Evolutionary conservation across 2,888 invertebrate genomes (phyloP).

Genomic region (Euzophera pinguis): DNA sequence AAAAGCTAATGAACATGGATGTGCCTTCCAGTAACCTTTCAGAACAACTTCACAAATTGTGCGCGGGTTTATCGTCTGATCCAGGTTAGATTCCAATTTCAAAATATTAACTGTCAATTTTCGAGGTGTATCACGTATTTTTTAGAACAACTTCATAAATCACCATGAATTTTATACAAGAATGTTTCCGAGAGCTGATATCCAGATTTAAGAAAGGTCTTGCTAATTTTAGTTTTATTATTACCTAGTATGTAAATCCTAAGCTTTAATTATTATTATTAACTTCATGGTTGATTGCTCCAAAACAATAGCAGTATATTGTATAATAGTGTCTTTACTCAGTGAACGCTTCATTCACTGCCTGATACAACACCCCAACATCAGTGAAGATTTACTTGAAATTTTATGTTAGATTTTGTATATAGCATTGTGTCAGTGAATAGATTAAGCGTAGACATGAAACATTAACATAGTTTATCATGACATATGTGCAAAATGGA

Average conservation of each 20-base stretch:
- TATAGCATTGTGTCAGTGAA: no score
- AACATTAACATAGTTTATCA: no score
- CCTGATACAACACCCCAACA: no score
- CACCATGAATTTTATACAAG: constrained; percentile 50
- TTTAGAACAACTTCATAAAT: constrained; percentile 12
- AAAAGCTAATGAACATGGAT: constrained; percentile 39
- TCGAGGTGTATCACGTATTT: constrained; percentile 17
- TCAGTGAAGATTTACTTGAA: no score
- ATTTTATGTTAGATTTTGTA: no score
- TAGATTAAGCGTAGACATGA: no score
- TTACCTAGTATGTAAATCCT: no score
- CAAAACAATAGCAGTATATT: neutral
- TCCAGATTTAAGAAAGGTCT: constrained; percentile 33
- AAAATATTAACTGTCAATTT: constrained; percentile 25
- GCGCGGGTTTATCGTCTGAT: constrained; percentile 59
- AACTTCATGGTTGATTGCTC: neutral
- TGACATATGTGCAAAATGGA: no score
- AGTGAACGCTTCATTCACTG: no score
- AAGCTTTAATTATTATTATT: neutral
- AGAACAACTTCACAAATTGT: constrained; percentile 62
- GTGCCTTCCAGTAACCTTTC: constrained; percentile 45
- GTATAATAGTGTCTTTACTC: no score
- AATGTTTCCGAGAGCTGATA: constrained; percentile 40
- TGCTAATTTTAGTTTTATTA: neutral
- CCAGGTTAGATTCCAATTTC: constrained; percentile 58